Evolutionary conservation across 2,888 invertebrate species (phyloP), one percentile per base, ranked within the genome.

Genomic region (Pristionchus exspectatus): DNA sequence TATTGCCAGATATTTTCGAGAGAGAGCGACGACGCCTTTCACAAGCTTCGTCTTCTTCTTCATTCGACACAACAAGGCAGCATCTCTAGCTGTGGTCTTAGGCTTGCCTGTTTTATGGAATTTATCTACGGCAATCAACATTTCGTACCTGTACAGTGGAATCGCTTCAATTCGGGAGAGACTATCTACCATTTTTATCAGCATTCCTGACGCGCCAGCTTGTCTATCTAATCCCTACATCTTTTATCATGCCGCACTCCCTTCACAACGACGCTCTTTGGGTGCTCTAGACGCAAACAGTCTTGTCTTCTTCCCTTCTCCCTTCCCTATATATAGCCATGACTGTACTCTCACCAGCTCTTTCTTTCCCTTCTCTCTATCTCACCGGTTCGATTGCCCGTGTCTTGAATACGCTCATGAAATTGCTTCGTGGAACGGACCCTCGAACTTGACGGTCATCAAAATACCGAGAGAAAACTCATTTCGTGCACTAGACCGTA

Each of bases 371-470:
- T 33, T 74, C 74, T 33, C 74, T 33, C 74, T 72, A 27, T 72
- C 66, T 63, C 18, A n/a, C 63, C 63, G n/a, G 63, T 63, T 33
- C 33, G 69, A 72, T 72, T 72, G 69, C 69, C 30, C 69, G 33
- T 5, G 14, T 72, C 18, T 72, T 30, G 30, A 72, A 72, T 72
- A 72, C 38, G 38, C 27, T 33, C 33, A 16, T 30, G 27, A 14
- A 69, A 30, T 69, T 69, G 69, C 69, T 69, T 27, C 30, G 21
- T 10, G n/a, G 63, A 63, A 63, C 1, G 10, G 24, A 24, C 63
- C 63, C n/a, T n/a, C 7, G 24, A 63, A 63, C 24, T n/a, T 18
- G 4, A 59, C 63, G 63, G 63, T 63, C 63, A 63, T 63, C 63
- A 63, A 63, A 63, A 63, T 63, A 63, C 24, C 63, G 63, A 1